A percentile compares a stretch with the other conserved stretches of the same genome.
Conservation (phyloP, 2,113 vertebrate genomes). For the Calypte anna region DNA sequence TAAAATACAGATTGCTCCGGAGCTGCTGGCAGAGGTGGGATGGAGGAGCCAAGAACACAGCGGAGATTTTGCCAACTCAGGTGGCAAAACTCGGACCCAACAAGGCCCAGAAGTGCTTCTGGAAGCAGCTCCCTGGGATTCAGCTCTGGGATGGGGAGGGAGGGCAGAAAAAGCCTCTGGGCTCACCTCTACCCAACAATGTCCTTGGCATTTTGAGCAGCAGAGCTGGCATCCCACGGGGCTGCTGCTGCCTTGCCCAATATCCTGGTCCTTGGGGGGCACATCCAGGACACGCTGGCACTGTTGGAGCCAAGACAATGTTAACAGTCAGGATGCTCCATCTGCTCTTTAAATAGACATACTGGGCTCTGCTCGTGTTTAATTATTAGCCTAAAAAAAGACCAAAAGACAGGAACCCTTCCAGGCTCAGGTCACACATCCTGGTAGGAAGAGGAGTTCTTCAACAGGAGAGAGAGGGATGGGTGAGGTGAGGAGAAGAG, state of each 20-base stretch:
- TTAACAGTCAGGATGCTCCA: conserved; percentile 16
- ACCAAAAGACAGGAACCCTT: not conserved
- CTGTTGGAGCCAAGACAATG: not conserved
- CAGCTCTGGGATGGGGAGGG: not conserved
- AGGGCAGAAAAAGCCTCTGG: not conserved
- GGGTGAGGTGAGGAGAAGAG: not conserved
- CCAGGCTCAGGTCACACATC: not conserved
- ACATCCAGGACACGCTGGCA: not conserved
- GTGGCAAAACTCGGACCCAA: fast-evolving
- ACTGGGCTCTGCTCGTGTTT: conserved; percentile 18
- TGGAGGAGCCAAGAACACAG: not conserved
- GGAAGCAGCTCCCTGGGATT: not conserved
- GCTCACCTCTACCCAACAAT: not conserved
- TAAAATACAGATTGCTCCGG: fast-evolving
- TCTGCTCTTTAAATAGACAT: conserved; percentile 45
- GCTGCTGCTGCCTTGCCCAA: not conserved
- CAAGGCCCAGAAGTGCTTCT: fast-evolving
- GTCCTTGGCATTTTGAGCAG: not conserved
- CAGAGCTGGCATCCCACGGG: fast-evolving
- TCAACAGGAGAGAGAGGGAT: not conserved
- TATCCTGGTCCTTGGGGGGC: not conserved
- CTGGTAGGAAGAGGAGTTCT: not conserved
- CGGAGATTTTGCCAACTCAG: not conserved
- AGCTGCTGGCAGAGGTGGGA: fast-evolving
- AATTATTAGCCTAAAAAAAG: conserved; percentile 31